Evolutionary conservation across 1,140 invertebrate species (phyloP).

Genomic region (Ganaspis sp.): DNA sequence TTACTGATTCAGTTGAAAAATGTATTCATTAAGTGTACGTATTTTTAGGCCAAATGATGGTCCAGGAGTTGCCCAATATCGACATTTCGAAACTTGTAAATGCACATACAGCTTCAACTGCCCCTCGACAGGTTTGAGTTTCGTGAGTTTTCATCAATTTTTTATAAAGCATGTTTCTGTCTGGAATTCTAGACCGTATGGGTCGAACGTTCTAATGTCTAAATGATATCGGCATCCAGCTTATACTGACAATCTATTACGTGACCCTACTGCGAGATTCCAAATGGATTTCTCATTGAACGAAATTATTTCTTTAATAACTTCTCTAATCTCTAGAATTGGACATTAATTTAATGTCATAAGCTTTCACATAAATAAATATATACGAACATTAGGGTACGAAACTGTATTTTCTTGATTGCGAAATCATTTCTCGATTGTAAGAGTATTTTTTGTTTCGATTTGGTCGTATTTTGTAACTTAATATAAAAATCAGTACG

Average conservation of each 20-base stretch:
- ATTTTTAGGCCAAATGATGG: slow-evolving; percentile 40
- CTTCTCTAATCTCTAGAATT: background rate
- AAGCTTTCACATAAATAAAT: background rate
- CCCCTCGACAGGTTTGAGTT: slow-evolving; percentile 75
- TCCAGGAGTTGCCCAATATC: slow-evolving; percentile 58
- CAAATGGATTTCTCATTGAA: slow-evolving; percentile 26
- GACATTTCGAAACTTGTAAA: slow-evolving; percentile 76
- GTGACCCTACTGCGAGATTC: slow-evolving; percentile 24
- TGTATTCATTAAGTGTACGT: background rate
- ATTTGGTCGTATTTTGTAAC: no score
- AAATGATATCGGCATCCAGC: slow-evolving; percentile 28
- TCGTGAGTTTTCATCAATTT: slow-evolving; percentile 70
- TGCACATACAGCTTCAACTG: slow-evolving; percentile 79
- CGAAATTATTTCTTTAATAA: slow-evolving; percentile 19
- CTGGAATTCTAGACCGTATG: background rate
- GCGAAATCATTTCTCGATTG: background rate
- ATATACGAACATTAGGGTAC: background rate
- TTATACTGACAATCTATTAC: slow-evolving; percentile 29
- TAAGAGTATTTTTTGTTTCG: background rate
- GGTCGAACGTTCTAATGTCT: slow-evolving; percentile 14
- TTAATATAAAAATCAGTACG: no score
- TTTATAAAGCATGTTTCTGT: background rate
- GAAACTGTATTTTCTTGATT: background rate
- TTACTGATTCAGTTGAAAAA: slow-evolving; percentile 19
- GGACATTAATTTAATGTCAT: background rate